phyloP scores from a whole-genome alignment of 92 coral and sea anemone species.

The Epizoanthus stellaris region DNA sequence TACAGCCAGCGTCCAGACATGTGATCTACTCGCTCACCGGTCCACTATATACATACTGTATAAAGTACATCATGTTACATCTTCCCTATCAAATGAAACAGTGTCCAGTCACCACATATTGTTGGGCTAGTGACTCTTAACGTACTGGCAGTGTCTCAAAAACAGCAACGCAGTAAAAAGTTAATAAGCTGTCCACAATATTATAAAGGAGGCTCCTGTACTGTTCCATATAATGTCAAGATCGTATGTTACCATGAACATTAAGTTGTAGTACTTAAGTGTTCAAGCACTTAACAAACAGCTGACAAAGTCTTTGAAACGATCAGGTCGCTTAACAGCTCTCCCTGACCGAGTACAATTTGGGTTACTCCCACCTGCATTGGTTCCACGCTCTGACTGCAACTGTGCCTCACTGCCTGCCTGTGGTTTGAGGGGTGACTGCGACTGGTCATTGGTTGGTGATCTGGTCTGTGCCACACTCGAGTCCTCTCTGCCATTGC shows the following conservation, averaged over 20 bases:
- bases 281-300: neutral
- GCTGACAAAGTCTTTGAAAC: neutral
- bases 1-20: no score
- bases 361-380: neutral
- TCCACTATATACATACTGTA: neutral
- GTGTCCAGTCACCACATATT: neutral
- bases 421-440: neutral
- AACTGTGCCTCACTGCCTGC: neutral
- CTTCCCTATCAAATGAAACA: neutral
- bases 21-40: neutral
- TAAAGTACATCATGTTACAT: neutral
- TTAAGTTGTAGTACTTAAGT: neutral
- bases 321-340: slow-evolving; percentile 6
- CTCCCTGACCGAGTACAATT: neutral
- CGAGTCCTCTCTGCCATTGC: neutral
- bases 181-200: neutral
- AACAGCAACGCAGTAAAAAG: neutral
- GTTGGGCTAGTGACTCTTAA: neutral
- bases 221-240: no score
- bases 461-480: neutral
- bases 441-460: slow-evolving; percentile 6
- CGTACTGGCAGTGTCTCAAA: neutral
- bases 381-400: neutral
- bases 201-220: no score
- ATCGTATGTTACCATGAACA: neutral